Evolutionary conservation across 2,888 invertebrate species (phyloP), one percentile per base, ranked within the genome.

Genomic region (Orthosia incerta): DNA sequence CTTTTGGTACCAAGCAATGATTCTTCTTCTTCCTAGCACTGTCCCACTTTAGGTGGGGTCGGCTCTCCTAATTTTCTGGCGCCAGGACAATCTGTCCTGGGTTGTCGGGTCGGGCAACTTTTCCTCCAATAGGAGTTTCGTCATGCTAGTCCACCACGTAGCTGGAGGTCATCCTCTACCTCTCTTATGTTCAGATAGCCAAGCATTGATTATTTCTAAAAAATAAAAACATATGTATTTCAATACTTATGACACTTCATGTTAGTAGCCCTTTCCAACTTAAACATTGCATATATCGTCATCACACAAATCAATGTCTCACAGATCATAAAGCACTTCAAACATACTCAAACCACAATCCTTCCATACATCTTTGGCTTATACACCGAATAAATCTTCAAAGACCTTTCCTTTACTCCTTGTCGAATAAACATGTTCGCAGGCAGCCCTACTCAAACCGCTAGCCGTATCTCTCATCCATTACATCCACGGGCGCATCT

Each of bases 401-500:
- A 74, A 75, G 53, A 55, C 20, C 13, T 55, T n/a, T 63, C 4
- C 16, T 60, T 48, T 46, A 48, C 18, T 63, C 39, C 50, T 48
- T 31, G 26, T 59, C 50, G 18, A 63, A 55, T 51, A 65, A 48
- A 74, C 31, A 20, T 26, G 23, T 57, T 50, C 12, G 23, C 26
- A 53, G 56, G 18, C 74, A 74, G 53, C 60, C 50, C 80, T 74
- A 66, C 59, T 64, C n/a, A 46, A 71, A 57, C 71, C 79, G 31
- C n/a, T 39, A 71, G 59, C 71, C 79, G 31, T 64, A 74, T 82
- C 71, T 73, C 26, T 61, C 71, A 71, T 62, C 62, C 45, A 67
- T 78, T 83, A 85, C 50, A 79, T 88, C 88, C 51, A 56, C 72
- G 84, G 69, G 76, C 59, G 67, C 73, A 83, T 80, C 83, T 88